phyloP scores from a whole-genome alignment of 2,113 vertebrate species.

The Phrynosoma platyrhinos region DNA sequence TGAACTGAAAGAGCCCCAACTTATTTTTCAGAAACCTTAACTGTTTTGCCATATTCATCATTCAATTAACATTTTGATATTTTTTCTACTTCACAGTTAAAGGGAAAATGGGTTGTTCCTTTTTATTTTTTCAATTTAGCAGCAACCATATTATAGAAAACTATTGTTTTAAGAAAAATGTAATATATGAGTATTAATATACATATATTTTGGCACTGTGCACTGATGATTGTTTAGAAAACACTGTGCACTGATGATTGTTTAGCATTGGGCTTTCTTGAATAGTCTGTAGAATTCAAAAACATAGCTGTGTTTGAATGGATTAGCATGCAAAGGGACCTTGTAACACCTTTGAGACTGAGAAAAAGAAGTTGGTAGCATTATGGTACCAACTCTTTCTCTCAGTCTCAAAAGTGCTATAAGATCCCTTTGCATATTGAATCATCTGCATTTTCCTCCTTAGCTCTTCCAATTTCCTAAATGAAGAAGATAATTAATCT shows the following conservation, averaged over 20 bases:
- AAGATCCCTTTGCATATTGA: not conserved
- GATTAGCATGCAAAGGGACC: too few relatives aligned
- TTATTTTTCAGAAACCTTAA: not conserved
- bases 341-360: too few relatives aligned
- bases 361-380: too few relatives aligned
- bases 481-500: conserved; percentile 6
- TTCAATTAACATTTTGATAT: not conserved
- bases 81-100: not conserved
- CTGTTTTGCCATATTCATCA: not conserved
- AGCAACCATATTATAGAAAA: not conserved
- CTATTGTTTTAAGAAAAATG: too few relatives aligned
- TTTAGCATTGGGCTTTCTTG: not conserved
- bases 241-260: too few relatives aligned
- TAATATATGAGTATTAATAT: too few relatives aligned
- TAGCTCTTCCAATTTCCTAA: not conserved
- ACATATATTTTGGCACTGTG: too few relatives aligned
- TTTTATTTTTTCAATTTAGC: not conserved
- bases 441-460: not conserved
- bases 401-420: too few relatives aligned
- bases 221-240: not conserved
- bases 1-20: not conserved
- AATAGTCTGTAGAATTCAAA: too few relatives aligned
- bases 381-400: too few relatives aligned
- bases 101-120: too few relatives aligned
- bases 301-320: too few relatives aligned